phyloP scores from a whole-genome alignment of 1,140 invertebrate genomes.

The Zaprionus gabonicus region DNA sequence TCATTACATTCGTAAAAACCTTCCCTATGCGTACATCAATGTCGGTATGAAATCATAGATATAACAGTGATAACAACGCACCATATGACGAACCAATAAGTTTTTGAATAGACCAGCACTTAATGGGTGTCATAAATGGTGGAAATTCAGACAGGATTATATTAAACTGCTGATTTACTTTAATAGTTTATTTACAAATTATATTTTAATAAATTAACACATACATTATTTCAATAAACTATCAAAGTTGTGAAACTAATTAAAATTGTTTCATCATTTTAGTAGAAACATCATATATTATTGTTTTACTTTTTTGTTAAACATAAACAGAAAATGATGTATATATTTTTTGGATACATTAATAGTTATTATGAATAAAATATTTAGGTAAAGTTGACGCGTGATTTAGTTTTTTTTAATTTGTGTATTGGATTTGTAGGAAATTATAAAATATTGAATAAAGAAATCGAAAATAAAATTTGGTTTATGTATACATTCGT shows the following conservation, averaged over 20 bases:
- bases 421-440: neutral
- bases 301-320: neutral
- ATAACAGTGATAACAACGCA: neutral
- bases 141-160: neutral
- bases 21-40: neutral
- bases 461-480: neutral
- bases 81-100: constrained; percentile 1
- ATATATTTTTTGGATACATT: constrained; percentile 26
- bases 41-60: constrained; percentile 20
- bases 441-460: neutral
- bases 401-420: neutral
- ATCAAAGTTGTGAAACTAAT: neutral
- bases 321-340: constrained; percentile 15
- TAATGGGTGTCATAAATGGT: neutral
- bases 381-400: constrained; percentile 5
- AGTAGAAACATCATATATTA: constrained; percentile 2
- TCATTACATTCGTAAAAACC: neutral
- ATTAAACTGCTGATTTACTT: neutral
- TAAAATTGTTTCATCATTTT: constrained; percentile 13
- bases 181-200: neutral
- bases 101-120: neutral
- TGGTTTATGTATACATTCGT: neutral
- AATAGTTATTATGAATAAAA: neutral
- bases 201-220: neutral
- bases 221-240: neutral